These are phyloP conservation scores for Lepidurus couesii DNA, from an alignment of 1,140 invertebrate genomes.

Conservation along the genomic window DNA sequence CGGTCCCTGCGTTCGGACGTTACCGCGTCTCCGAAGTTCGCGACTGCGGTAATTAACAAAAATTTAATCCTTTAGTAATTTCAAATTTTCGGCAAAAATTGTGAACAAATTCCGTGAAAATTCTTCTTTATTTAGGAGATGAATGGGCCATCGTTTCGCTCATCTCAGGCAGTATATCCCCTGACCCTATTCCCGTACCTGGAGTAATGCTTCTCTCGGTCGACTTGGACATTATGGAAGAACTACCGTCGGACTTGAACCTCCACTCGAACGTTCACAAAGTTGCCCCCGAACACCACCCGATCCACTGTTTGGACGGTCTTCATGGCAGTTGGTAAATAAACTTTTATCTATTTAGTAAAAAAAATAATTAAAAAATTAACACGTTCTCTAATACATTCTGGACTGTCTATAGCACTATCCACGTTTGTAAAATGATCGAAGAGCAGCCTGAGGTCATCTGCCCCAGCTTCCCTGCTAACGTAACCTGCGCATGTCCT, in stretches of 20 bases:
- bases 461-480: conserved; percentile 24
- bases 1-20: neutral
- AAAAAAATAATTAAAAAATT: neutral
- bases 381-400: neutral
- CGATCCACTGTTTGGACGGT: conserved; percentile 23
- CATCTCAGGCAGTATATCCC: neutral
- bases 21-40: neutral
- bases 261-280: neutral
- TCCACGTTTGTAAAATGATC: conserved; percentile 3
- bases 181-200: conserved; percentile 22
- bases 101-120: neutral
- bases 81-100: neutral
- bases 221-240: neutral
- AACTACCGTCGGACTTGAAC: neutral
- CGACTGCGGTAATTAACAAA: neutral
- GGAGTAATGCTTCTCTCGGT: conserved; percentile 3
- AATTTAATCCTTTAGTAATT: neutral
- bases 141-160: neutral
- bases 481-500: conserved; percentile 23
- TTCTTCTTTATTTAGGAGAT: neutral
- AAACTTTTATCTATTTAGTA: neutral
- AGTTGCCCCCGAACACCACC: conserved; percentile 5
- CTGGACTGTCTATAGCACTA: neutral
- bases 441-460: conserved; percentile 15
- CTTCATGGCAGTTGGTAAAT: conserved; percentile 24